A percentile compares a stretch with the other conserved stretches of the same genome.
Evolutionary conservation across 2,797 vertebrate genomes (phyloP).

Genomic region (Lindbergichthys nudifrons): DNA sequence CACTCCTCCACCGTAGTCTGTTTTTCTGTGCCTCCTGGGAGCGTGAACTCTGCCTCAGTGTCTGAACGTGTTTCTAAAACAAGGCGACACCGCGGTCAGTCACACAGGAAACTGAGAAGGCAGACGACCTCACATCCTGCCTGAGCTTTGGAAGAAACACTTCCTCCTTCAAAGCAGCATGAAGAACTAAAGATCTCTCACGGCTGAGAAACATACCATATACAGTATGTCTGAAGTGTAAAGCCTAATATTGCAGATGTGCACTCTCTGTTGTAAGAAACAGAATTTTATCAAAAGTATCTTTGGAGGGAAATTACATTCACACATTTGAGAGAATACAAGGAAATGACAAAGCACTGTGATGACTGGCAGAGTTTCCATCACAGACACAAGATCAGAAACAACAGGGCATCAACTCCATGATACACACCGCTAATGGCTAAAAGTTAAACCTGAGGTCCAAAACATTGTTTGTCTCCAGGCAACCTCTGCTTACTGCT

Average conservation of each 20-base stretch:
- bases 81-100: slow-evolving; percentile 70
- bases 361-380: slow-evolving; percentile 39
- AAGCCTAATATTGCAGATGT: slow-evolving; percentile 39
- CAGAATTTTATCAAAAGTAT: slow-evolving; percentile 16
- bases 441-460: slow-evolving; percentile 64
- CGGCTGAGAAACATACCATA: slow-evolving; percentile 42
- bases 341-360: slow-evolving; percentile 39
- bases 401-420: slow-evolving; percentile 21
- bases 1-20: slow-evolving; percentile 26
- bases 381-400: slow-evolving; percentile 35
- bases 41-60: slow-evolving; percentile 45
- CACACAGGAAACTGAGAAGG: slow-evolving; percentile 80
- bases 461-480: slow-evolving; percentile 37
- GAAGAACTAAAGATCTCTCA: slow-evolving; percentile 48
- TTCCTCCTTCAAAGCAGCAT: slow-evolving; percentile 68
- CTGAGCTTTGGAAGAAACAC: slow-evolving; percentile 72
- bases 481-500: slow-evolving; percentile 47
- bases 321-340: slow-evolving; percentile 63
- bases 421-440: slow-evolving; percentile 52
- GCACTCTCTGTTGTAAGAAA: slow-evolving; percentile 6
- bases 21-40: slow-evolving; percentile 26
- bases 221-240: slow-evolving; percentile 15
- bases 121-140: slow-evolving; percentile 83
- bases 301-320: slow-evolving; percentile 67
- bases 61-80: slow-evolving; percentile 53